phyloP scores from a whole-genome alignment of 2,888 invertebrate genomes.

The Clanis bilineata region DNA sequence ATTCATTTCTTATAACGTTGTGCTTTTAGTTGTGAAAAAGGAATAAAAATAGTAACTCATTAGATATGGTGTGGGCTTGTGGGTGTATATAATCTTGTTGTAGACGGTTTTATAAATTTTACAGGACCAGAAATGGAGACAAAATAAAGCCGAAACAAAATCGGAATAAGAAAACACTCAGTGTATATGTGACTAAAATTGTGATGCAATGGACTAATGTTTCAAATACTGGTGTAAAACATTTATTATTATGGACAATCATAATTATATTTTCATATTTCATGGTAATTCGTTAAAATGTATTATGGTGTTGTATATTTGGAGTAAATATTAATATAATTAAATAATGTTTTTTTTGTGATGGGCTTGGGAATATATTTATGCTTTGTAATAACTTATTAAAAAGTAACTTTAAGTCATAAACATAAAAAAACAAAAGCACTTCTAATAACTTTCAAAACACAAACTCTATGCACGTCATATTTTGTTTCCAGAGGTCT shows the following conservation, averaged over 20 bases:
- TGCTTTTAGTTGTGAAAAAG: neutral
- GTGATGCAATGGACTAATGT: conserved; percentile 24
- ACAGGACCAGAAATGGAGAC: conserved; percentile 79
- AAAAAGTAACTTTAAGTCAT: no score
- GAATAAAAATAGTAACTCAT: neutral
- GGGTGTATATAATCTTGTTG: neutral
- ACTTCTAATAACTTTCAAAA: no score
- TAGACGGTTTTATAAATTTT: conserved; percentile 42
- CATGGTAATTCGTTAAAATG: conserved; percentile 44
- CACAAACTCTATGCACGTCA: no score
- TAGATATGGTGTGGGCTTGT: neutral
- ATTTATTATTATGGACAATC: conserved; percentile 28
- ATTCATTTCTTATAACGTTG: neutral
- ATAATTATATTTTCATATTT: conserved; percentile 57
- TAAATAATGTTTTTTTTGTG: conserved; percentile 29
- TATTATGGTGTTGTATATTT: conserved; percentile 56
- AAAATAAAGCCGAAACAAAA: conserved; percentile 71
- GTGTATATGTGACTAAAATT: conserved; percentile 13
- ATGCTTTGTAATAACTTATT: neutral
- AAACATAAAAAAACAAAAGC: neutral
- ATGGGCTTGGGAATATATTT: neutral
- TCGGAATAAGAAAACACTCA: conserved; percentile 47
- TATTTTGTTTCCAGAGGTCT: no score
- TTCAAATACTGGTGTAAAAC: conserved; percentile 29
- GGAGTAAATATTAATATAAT: conserved; percentile 60